Evolutionary conservation across 2,797 vertebrate species (phyloP).

Genomic region (Microctenopoma lineatum): DNA sequence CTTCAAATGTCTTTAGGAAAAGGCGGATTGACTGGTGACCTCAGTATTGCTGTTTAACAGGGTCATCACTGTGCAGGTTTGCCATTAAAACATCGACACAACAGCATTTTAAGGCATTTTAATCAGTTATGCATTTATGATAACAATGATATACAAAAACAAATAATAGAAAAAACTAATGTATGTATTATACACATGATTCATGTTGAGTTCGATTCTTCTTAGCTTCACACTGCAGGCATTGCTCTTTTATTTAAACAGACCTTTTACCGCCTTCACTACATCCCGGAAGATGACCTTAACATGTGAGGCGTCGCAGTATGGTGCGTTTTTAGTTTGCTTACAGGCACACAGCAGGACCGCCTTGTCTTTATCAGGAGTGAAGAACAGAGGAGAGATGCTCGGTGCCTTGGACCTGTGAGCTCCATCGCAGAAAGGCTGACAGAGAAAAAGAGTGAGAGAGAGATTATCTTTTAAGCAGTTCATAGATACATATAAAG

Average conservation of each 20-base stretch:
- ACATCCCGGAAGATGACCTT: slow-evolving; percentile 65
- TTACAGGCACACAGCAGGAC: slow-evolving; percentile 88
- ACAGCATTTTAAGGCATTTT: not conserved
- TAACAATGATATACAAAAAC: not conserved
- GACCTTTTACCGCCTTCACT: slow-evolving; percentile 60
- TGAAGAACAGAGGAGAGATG: slow-evolving; percentile 84
- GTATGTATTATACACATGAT: not conserved
- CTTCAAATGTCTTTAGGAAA: not conserved
- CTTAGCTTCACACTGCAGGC: not conserved
- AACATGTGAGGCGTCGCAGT: slow-evolving; percentile 87
- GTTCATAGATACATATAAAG: too few relatives aligned
- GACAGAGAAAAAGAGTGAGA: not conserved
- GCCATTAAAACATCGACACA: not conserved
- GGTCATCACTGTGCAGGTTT: not conserved
- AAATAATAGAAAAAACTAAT: not conserved
- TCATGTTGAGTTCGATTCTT: not conserved
- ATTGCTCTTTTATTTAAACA: slow-evolving; percentile 60
- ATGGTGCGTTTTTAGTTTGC: slow-evolving; percentile 82
- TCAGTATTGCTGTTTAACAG: too few relatives aligned
- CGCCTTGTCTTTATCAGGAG: slow-evolving; percentile 54
- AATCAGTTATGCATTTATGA: not conserved
- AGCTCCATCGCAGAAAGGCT: slow-evolving; percentile 90
- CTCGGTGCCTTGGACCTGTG: slow-evolving; percentile 79
- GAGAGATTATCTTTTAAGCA: too few relatives aligned
- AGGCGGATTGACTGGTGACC: too few relatives aligned